A percentile compares a stretch with the other conserved stretches of the same genome.
phyloP scores from a whole-genome alignment of 2,888 invertebrate species.

The Allygus modestus region DNA sequence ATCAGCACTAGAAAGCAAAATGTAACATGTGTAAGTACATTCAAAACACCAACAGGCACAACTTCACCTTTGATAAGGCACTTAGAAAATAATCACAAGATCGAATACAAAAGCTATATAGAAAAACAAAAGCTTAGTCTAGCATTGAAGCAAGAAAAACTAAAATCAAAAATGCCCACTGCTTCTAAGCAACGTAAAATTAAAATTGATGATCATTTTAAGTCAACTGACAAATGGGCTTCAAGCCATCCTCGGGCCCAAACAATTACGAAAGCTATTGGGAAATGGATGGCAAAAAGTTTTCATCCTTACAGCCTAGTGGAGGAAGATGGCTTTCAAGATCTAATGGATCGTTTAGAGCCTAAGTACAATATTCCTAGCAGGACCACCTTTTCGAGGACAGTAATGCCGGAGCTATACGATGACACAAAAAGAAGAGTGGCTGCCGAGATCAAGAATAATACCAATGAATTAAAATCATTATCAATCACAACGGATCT shows the following conservation, averaged over 20 bases:
- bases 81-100: too few relatives aligned
- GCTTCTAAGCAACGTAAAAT: too few relatives aligned
- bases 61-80: too few relatives aligned
- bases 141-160: too few relatives aligned
- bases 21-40: too few relatives aligned
- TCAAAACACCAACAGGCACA: too few relatives aligned
- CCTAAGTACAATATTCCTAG: not conserved
- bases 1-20: too few relatives aligned
- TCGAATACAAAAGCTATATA: too few relatives aligned
- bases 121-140: too few relatives aligned
- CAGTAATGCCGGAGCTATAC: not conserved
- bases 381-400: constrained; percentile 5
- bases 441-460: not conserved
- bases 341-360: not conserved
- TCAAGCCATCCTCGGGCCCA: not conserved
- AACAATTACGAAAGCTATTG: not conserved
- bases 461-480: not conserved
- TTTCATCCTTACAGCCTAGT: too few relatives aligned
- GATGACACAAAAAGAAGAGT: not conserved
- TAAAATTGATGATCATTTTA: too few relatives aligned
- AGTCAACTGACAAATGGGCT: not conserved
- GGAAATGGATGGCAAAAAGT: not conserved
- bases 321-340: not conserved
- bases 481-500: not conserved
- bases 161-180: too few relatives aligned